A percentile compares a stretch with the other conserved stretches of the same genome.
Conservation (phyloP, 2,113 vertebrate species). For the Xiphorhynchus elegans region DNA sequence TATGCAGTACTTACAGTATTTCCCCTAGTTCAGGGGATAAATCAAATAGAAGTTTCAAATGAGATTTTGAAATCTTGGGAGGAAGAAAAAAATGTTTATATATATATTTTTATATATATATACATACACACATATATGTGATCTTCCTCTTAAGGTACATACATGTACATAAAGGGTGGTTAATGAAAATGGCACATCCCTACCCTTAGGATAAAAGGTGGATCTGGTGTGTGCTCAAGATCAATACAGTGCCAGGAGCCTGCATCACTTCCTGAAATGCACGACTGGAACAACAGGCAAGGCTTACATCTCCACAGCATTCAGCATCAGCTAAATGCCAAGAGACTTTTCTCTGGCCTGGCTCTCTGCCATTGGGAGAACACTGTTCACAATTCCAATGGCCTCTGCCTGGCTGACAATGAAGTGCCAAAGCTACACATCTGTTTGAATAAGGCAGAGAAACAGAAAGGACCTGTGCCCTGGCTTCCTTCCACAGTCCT, state of each 20-base stretch:
- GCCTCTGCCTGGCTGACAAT: background rate
- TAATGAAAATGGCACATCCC: background rate
- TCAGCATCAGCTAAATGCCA: background rate
- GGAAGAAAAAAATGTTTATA: background rate
- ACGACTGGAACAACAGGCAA: background rate
- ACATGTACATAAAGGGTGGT: background rate
- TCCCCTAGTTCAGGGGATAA: background rate
- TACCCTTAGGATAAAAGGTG: background rate
- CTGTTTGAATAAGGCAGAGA: background rate
- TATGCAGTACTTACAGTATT: background rate
- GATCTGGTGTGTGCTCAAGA: background rate
- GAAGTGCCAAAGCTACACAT: background rate
- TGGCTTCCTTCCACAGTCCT: background rate
- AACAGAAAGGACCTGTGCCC: background rate
- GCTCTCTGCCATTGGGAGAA: background rate
- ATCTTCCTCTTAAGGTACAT: background rate
- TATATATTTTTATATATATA: background rate
- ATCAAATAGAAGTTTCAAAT: constrained; percentile 16
- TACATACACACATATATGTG: background rate
- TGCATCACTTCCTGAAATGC: background rate
- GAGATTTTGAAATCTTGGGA: background rate
- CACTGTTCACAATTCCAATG: background rate
- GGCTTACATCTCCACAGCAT: background rate
- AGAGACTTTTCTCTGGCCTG: background rate
- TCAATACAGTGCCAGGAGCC: background rate